These are phyloP conservation scores for Liodrosophila aerea DNA, from an alignment of 2,888 invertebrate genomes.

Conservation along the genomic window DNA sequence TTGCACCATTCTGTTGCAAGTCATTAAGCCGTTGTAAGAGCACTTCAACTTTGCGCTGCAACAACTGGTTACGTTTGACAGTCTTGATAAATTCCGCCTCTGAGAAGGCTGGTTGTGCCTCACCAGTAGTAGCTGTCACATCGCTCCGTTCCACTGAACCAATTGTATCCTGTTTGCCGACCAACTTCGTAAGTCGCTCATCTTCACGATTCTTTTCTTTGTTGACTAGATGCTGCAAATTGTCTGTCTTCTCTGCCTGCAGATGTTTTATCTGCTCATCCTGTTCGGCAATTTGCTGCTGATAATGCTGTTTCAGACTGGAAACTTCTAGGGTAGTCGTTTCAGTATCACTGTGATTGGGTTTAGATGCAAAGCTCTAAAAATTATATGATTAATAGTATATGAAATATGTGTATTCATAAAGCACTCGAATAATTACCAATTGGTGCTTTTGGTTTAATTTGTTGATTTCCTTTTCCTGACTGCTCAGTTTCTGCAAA, in stretches of 20 bases:
- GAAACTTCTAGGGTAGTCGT: slow-evolving; percentile 70
- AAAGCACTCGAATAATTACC: slow-evolving; percentile 6
- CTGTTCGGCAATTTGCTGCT: slow-evolving; percentile 81
- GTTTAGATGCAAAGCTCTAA: slow-evolving; percentile 35
- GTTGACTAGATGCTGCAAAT: slow-evolving; percentile 83
- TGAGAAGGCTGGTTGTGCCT: slow-evolving; percentile 72
- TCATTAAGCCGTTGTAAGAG: slow-evolving; percentile 72
- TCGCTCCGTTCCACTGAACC: too few species aligned
- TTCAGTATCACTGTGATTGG: slow-evolving; percentile 70
- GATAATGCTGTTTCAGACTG: slow-evolving; percentile 59
- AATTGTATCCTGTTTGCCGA: slow-evolving; percentile 48
- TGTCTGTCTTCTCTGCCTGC: slow-evolving; percentile 82
- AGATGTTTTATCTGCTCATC: slow-evolving; percentile 84
- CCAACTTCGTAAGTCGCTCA: slow-evolving; percentile 83
- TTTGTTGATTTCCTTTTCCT: slow-evolving; percentile 75
- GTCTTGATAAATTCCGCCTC: slow-evolving; percentile 77
- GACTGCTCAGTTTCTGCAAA: slow-evolving; percentile 74
- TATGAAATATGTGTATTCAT: neutral
- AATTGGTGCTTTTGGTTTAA: slow-evolving; percentile 57
- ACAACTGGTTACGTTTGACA: slow-evolving; percentile 77
- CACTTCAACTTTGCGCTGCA: slow-evolving; percentile 80
- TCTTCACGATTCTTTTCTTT: slow-evolving; percentile 85
- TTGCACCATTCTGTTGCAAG: slow-evolving; percentile 60
- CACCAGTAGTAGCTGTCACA: slow-evolving; percentile 42
- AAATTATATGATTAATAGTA: neutral